A percentile compares a stretch with the other conserved stretches of the same genome.
Conservation (phyloP, 35 echinoderm and acorn worm species). For the Heliocidaris tuberculata region DNA sequence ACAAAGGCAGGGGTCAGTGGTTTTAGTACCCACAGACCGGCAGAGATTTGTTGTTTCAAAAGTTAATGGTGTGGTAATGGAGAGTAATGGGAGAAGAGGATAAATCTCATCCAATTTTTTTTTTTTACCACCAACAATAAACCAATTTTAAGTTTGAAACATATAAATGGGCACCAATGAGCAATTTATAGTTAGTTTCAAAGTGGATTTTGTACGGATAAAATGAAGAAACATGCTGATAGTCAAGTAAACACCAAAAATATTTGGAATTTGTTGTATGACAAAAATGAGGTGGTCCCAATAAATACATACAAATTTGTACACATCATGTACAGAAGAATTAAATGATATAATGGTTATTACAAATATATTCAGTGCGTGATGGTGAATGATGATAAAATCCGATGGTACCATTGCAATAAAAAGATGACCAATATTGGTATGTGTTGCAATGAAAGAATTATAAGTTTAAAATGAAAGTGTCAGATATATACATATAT, state of each 20-base stretch:
- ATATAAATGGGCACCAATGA: not conserved
- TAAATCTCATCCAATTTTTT: not conserved
- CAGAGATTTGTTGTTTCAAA: not conserved
- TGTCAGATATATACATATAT: not conserved
- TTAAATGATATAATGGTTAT: not conserved
- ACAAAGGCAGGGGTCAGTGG: conserved; percentile 23
- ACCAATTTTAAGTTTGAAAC: not conserved
- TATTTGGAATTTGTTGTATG: not conserved
- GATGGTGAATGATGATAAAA: not conserved
- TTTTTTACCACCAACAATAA: not conserved
- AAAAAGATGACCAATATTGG: not conserved
- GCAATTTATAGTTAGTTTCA: too few relatives aligned
- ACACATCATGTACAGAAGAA: not conserved
- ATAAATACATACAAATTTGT: not conserved
- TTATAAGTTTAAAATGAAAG: not conserved
- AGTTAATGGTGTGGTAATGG: not conserved
- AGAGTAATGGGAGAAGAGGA: not conserved
- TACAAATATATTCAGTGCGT: not conserved
- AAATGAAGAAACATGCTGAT: not conserved
- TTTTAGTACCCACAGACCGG: not conserved
- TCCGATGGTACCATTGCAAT: not conserved
- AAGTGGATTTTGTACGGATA: not conserved
- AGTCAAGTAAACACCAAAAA: not conserved
- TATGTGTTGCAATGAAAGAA: not conserved
- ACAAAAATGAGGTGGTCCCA: not conserved